These are phyloP conservation scores for Charanyca ferruginea DNA, from an alignment of 2,888 invertebrate species.

Conservation along the genomic window DNA sequence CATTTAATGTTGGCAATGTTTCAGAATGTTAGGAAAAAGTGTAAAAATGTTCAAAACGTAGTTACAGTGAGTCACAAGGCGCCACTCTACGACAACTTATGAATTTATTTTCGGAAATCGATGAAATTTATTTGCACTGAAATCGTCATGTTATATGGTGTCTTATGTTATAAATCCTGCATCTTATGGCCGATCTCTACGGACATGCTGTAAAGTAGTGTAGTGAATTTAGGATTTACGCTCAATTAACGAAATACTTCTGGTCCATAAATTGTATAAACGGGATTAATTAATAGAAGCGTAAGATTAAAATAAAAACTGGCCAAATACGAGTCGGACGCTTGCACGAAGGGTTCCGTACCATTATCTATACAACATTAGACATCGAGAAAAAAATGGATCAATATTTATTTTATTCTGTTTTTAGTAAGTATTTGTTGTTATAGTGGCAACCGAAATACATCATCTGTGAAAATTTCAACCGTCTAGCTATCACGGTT, in stretches of 20 bases:
- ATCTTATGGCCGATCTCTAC: slow-evolving; percentile 8
- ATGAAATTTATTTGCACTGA: slow-evolving; percentile 55
- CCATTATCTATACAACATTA: too few relatives aligned
- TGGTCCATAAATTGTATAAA: slow-evolving; percentile 12
- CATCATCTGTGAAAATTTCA: too few relatives aligned
- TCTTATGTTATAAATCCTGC: slow-evolving; percentile 15
- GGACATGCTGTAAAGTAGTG: not conserved
- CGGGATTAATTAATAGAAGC: not conserved
- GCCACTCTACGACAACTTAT: slow-evolving; percentile 31
- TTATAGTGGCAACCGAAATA: too few relatives aligned
- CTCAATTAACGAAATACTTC: not conserved
- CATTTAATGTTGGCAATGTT: slow-evolving; percentile 69
- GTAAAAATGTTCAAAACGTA: slow-evolving; percentile 63
- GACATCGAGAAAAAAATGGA: too few relatives aligned
- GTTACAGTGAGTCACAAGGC: slow-evolving; percentile 66
- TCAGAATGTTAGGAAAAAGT: slow-evolving; percentile 70
- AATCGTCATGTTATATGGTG: slow-evolving; percentile 37
- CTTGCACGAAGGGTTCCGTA: too few relatives aligned
- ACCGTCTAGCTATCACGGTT: too few relatives aligned
- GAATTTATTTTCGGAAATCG: slow-evolving; percentile 49
- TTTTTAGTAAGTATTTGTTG: too few relatives aligned
- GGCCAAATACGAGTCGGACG: too few relatives aligned
- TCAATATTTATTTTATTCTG: too few relatives aligned
- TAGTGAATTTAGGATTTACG: slow-evolving; percentile 3
- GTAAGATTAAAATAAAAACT: too few relatives aligned